A percentile compares a stretch with the other conserved stretches of the same genome.
Evolutionary conservation across 1,140 invertebrate species (phyloP).

Genomic region (Drosophila leontia): DNA sequence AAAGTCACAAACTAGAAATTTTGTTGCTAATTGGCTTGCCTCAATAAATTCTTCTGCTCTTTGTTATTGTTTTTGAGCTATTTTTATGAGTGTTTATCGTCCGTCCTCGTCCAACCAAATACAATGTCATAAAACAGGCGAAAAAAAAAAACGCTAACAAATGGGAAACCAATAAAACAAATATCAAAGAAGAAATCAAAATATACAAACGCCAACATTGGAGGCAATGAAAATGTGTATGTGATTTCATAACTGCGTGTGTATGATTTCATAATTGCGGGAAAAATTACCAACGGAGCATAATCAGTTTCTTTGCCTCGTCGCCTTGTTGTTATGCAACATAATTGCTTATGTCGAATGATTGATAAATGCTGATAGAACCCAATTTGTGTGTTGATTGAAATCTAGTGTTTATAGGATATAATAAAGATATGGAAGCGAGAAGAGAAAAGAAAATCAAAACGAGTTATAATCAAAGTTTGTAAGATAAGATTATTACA

Average conservation of each 20-base stretch:
- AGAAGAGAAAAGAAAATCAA: not conserved
- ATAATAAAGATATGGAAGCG: not conserved
- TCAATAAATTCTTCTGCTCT: conserved; percentile 46
- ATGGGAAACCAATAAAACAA: conserved; percentile 73
- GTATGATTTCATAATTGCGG: conserved; percentile 39
- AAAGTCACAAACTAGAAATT: conserved; percentile 30
- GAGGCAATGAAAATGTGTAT: conserved; percentile 53
- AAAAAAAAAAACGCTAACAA: conserved; percentile 41
- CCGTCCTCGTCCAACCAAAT: conserved; percentile 12
- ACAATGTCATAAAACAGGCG: conserved; percentile 56
- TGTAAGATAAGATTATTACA: not conserved
- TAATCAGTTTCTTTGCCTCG: conserved; percentile 24
- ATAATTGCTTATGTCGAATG: conserved; percentile 6
- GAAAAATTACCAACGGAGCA: conserved; percentile 22
- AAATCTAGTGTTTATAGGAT: conserved; percentile 2
- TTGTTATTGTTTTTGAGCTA: conserved; percentile 23
- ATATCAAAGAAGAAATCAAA: conserved; percentile 70
- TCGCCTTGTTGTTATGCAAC: conserved; percentile 22
- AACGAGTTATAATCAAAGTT: not conserved
- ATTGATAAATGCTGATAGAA: conserved; percentile 9
- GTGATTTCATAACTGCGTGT: conserved; percentile 27
- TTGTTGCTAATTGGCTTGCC: conserved; percentile 48
- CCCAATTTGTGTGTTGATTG: not conserved
- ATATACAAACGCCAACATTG: conserved; percentile 14
- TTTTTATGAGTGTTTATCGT: conserved; percentile 58